Base-by-base conservation (phyloP, 64 coral and sea anemone species). In the Dendrophyllia cribrosa region DNA sequence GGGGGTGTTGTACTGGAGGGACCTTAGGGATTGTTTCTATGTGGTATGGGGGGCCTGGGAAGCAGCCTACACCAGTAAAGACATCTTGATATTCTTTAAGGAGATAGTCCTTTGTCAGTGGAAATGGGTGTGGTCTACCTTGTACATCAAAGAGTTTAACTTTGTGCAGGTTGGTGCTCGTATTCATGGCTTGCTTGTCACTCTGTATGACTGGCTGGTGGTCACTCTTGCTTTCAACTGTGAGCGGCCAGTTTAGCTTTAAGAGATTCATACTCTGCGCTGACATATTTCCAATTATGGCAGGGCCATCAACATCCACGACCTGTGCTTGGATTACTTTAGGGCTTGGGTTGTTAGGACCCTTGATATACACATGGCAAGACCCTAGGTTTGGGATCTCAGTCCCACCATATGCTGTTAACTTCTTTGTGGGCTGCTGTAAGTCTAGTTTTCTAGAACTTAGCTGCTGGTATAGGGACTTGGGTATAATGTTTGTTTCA, bases 381-480 rank as follows among this genome's bases (percentile, higher is more conserved):
- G 69, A 92, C 24, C 70, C 70, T 47, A 92, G 25, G 70, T 71
- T 92, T 51, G 80, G 90, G 49, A 83, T 91, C 24, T 91, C 67
- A 43, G 89, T 82, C 49, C 89, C 89, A n/a, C 89, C 90, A 24
- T 85, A 92, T 24, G 79, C 90, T 58, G 0, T 59, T 85, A 92
- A 50, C 24, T 85, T 85, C 34, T 1, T 34, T 34, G 34, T 34
- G 34, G 34, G 34, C 34, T 34, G 34, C 34, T 34, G 34, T 34
- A 34, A 2, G 34, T 34, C 34, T 34, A 34, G 34, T 34, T 34
- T 34, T 34, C 2, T 2, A 34, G 34, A 2, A 34, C 34, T 34
- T 34, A 34, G 34, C 34, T 34, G 34, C 34, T 34, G 34, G 34
- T 34, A 34, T 34, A 34, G 34, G 34, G 34, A 34, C 34, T 34